Conservation (phyloP, 2,888 invertebrate species). For the Aspidiotus destructor region DNA sequence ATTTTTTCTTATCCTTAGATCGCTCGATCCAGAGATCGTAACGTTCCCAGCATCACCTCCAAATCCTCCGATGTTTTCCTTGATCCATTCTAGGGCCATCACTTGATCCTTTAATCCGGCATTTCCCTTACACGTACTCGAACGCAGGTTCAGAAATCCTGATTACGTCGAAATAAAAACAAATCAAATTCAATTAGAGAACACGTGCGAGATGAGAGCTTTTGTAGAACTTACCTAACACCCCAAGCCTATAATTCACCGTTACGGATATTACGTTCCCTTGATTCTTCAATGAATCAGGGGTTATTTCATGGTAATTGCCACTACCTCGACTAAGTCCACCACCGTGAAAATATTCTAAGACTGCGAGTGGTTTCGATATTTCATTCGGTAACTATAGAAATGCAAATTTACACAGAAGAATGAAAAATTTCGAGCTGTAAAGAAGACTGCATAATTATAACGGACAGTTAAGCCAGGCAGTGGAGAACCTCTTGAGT, state of each 20-base stretch:
- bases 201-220: too few species aligned
- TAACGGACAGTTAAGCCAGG: too few species aligned
- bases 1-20: constrained; percentile 10
- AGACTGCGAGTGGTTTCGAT: constrained; percentile 39
- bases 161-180: too few species aligned
- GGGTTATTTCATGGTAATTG: constrained; percentile 7
- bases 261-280: constrained; percentile 37
- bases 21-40: constrained; percentile 60
- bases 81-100: constrained; percentile 54
- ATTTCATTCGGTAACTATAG: too few species aligned
- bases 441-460: too few species aligned
- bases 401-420: too few species aligned
- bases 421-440: too few species aligned
- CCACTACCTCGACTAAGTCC: constrained; percentile 40
- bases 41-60: constrained; percentile 55
- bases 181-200: too few species aligned
- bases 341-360: constrained; percentile 48
- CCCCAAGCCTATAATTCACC: constrained; percentile 34
- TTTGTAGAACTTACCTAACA: constrained; percentile 41
- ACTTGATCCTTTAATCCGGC: constrained; percentile 33
- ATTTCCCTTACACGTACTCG: constrained; percentile 8
- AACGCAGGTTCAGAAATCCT: too few species aligned
- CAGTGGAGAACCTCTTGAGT: too few species aligned
- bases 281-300: constrained; percentile 34
- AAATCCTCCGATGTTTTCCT: constrained; percentile 51